Evolutionary conservation across 2,888 invertebrate genomes (phyloP).

Genomic region (Orthosia gothica): DNA sequence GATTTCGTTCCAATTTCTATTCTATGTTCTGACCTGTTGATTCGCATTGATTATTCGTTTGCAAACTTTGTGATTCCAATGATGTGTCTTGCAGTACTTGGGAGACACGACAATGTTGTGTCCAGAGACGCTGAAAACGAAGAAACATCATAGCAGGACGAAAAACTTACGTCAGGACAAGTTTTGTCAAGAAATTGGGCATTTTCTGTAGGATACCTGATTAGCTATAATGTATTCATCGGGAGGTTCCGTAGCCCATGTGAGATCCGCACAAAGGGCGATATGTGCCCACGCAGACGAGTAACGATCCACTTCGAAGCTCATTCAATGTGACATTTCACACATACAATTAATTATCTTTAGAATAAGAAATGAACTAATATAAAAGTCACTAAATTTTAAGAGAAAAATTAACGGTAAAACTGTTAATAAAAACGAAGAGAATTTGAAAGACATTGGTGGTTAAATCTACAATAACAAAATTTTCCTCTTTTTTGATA

Average conservation of each 20-base stretch:
- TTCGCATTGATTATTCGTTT: slow-evolving; percentile 82
- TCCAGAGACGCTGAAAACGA: slow-evolving; percentile 87
- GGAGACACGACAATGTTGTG: slow-evolving; percentile 87
- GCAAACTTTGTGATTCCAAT: slow-evolving; percentile 79
- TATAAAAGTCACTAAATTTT: slow-evolving; percentile 88
- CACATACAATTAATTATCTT: slow-evolving; percentile 87
- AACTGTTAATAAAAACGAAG: slow-evolving; percentile 89
- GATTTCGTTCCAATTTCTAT: not conserved
- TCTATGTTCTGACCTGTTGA: slow-evolving; percentile 75
- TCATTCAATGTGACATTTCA: slow-evolving; percentile 91
- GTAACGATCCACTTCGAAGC: slow-evolving; percentile 89
- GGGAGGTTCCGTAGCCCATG: slow-evolving; percentile 88
- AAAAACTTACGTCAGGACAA: slow-evolving; percentile 1
- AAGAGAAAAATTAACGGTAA: slow-evolving; percentile 88
- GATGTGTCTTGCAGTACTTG: slow-evolving; percentile 86
- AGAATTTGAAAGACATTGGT: slow-evolving; percentile 90
- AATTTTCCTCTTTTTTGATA: slow-evolving; percentile 90
- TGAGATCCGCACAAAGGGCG: slow-evolving; percentile 90
- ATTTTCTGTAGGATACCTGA: slow-evolving; percentile 78
- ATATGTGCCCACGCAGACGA: slow-evolving; percentile 90
- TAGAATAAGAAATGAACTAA: slow-evolving; percentile 86
- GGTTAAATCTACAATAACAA: slow-evolving; percentile 90
- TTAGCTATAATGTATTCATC: slow-evolving; percentile 90
- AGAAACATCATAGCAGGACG: slow-evolving; percentile 26
- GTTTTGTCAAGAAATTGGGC: not conserved